Evolutionary conservation across 2,888 invertebrate species (phyloP).

Genomic region (Drepana falcataria): DNA sequence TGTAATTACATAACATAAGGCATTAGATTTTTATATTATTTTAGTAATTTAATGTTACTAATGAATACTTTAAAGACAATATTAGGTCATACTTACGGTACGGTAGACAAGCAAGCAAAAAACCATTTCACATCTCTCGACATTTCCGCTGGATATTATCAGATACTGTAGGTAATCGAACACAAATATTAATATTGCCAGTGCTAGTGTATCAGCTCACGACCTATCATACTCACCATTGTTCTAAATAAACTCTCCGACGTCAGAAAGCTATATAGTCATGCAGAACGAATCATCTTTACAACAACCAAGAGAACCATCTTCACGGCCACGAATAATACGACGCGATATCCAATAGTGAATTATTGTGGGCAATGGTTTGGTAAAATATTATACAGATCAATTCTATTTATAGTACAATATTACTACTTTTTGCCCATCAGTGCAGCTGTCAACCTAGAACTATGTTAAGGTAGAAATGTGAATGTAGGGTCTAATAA

Average conservation of each 20-base stretch:
- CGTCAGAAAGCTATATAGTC: constrained; percentile 31
- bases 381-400: not conserved
- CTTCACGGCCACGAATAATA: constrained; percentile 22
- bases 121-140: not conserved
- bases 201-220: constrained; percentile 22
- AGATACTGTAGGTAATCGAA: not conserved
- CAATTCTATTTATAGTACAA: no score
- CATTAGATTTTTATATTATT: no score
- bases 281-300: constrained; percentile 46
- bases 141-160: not conserved
- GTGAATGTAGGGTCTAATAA: constrained; percentile 5
- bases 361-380: constrained; percentile 11
- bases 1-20: no score
- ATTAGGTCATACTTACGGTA: no score
- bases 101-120: no score
- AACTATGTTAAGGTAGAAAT: not conserved
- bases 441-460: not conserved
- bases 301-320: constrained; percentile 29
- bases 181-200: constrained; percentile 12
- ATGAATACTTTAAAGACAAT: no score
- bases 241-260: constrained; percentile 37
- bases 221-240: constrained; percentile 29
- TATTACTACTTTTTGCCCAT: no score
- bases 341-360: constrained; percentile 27
- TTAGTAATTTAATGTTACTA: no score